Conservation (phyloP, 2,888 invertebrate genomes). For the Drosophila paramelanica region DNA sequence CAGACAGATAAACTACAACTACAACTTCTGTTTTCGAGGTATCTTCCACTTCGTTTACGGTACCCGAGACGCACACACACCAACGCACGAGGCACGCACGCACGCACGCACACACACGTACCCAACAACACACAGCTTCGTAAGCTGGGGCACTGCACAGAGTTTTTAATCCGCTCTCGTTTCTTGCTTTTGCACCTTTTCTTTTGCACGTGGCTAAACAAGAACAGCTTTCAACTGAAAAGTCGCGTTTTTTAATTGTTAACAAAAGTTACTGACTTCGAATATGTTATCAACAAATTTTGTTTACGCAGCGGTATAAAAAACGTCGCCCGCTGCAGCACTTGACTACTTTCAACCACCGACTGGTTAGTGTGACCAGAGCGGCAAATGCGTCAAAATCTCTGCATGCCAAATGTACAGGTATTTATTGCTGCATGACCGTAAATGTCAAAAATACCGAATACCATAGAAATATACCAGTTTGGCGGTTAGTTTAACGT, state of each 20-base stretch:
- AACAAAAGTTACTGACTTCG: conserved; percentile 1
- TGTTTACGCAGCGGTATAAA: conserved; percentile 64
- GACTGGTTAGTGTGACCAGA: conserved; percentile 49
- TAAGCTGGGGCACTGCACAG: conserved; percentile 37
- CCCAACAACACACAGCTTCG: conserved; percentile 37
- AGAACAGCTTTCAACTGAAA: conserved; percentile 6
- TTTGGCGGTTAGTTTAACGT: background rate
- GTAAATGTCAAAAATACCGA: conserved; percentile 20
- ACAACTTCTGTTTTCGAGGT: conserved; percentile 53
- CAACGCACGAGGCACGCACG: conserved; percentile 20
- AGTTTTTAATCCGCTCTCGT: conserved; percentile 15
- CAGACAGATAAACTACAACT: conserved; percentile 42
- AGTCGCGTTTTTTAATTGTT: conserved; percentile 10
- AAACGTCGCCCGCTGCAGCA: conserved; percentile 43
- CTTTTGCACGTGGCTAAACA: conserved; percentile 1
- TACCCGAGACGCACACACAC: conserved; percentile 48
- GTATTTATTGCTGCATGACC: background rate
- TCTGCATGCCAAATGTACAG: background rate
- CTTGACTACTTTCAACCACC: conserved; percentile 60
- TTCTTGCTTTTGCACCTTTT: conserved; percentile 9
- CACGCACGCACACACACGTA: conserved; percentile 32
- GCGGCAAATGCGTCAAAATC: conserved; percentile 7
- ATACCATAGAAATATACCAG: conserved; percentile 23
- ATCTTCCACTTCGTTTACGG: conserved; percentile 48
- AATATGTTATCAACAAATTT: conserved; percentile 63